Evolutionary conservation across 2,888 invertebrate species (phyloP), one percentile per base, ranked within the genome.

Genomic region (Lasioglossum morio): DNA sequence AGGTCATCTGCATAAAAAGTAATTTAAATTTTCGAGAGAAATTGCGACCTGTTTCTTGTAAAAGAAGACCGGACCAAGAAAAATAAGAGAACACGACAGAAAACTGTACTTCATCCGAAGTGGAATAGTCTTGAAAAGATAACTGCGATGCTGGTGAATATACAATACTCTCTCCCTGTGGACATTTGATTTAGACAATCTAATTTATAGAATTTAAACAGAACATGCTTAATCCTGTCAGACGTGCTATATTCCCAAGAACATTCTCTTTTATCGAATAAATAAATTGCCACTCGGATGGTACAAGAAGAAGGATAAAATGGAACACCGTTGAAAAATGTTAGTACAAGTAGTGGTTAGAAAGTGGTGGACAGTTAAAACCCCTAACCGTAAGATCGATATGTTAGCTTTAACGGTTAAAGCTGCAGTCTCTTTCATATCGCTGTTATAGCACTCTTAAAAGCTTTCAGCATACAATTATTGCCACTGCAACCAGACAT

Each of bases 361-460:
- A 75, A 27, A 72, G 70, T 73, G 81, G 74, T 72, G 78, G 79
- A 82, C 81, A 86, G 88, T 88, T 63, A 81, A 75, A 85, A 76
- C 79, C 60, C 72, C 79, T 63, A 78, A 72, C 81, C 82, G 19
- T 70, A 46, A 81, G 72, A 84, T 85, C 87, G 85, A 89, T 89
- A 84, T 70, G 78, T 82, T 88, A 78, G 63, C 82, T 84, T 73
- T 75, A 86, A 89, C 82, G 76, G 81, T 86, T 81, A 86, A 88
- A 87, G 89, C 86, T 87, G 85, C 80, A 70, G 69, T 76, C 74
- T 63, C 72, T n/a, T 69, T 74, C n/a, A 72, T 77, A 82, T 74
- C 73, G 66, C 79, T 78, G 81, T 88, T 88, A 87, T 84, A 77
- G 79, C 82, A 57, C 63, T 48, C 72, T 89, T 87, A 81, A 86